These are phyloP conservation scores for Nyctereutes procyonoides DNA, from an alignment of 2,113 vertebrate genomes.

Conservation along the genomic window DNA sequence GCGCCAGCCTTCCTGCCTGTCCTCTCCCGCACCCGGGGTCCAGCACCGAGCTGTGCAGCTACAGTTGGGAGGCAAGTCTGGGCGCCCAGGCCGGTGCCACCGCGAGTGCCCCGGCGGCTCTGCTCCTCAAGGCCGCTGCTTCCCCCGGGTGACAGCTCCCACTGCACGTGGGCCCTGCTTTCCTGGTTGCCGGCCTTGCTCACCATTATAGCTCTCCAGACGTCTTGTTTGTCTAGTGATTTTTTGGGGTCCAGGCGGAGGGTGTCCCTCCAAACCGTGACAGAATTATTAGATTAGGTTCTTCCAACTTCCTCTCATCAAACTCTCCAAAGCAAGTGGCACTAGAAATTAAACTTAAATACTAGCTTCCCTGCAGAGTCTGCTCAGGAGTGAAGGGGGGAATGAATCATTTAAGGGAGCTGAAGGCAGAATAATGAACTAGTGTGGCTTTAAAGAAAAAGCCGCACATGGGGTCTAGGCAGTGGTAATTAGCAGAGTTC, in stretches of 20 bases:
- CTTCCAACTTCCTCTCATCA: background rate
- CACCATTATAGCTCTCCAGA: background rate
- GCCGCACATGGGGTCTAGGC: background rate
- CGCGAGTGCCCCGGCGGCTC: background rate
- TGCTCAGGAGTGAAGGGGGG: slow-evolving; percentile 56
- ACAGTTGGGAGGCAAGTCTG: background rate
- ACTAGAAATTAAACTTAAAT: slow-evolving; percentile 78
- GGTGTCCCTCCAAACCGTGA: background rate
- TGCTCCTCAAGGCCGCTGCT: slow-evolving; percentile 20
- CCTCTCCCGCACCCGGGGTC: background rate
- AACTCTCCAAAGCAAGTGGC: slow-evolving; percentile 71
- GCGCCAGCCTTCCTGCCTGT: background rate
- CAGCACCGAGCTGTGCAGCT: background rate
- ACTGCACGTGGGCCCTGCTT: slow-evolving; percentile 70
- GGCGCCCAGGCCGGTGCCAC: slow-evolving; percentile 62
- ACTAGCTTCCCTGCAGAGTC: slow-evolving; percentile 67
- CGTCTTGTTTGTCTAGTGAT: background rate
- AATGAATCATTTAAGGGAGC: slow-evolving; percentile 75
- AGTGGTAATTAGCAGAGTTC: slow-evolving; percentile 65
- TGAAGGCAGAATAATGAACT: slow-evolving; percentile 74
- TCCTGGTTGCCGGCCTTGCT: background rate
- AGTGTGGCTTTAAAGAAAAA: slow-evolving; percentile 57
- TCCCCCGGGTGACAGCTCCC: slow-evolving; percentile 32
- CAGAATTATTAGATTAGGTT: slow-evolving; percentile 62
- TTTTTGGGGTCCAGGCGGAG: background rate